Conservation (phyloP, 2,113 vertebrate genomes). For the Bubo scandiacus region DNA sequence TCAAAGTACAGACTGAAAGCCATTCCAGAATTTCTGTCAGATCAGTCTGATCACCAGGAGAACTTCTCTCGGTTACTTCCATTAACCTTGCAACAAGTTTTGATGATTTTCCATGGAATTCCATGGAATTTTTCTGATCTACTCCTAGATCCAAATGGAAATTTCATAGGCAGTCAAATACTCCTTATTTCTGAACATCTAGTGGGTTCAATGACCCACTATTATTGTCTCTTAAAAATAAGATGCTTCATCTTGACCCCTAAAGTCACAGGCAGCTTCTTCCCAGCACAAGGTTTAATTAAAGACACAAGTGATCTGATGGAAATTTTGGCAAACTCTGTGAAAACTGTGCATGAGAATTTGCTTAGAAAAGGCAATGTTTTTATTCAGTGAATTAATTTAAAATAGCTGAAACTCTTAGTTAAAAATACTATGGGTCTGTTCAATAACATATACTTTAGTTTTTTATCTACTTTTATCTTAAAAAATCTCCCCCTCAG, state of each 20-base stretch:
- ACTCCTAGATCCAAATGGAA: not conserved
- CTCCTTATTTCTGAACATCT: not conserved
- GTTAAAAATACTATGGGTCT: not conserved
- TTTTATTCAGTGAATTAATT: constrained; percentile 11
- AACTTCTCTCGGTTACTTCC: not conserved
- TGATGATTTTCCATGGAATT: not conserved
- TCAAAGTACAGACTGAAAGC: not conserved
- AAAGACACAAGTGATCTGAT: not conserved
- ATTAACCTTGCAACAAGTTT: not conserved
- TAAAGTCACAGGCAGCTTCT: not conserved
- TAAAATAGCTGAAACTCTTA: not conserved
- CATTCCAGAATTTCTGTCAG: not conserved
- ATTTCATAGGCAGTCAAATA: not conserved
- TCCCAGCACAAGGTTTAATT: constrained; percentile 6
- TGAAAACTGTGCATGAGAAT: not conserved
- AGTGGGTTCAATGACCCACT: not conserved
- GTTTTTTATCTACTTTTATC: not conserved
- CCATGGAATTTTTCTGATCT: not conserved
- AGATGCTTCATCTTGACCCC: not conserved
- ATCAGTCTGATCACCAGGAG: not conserved
- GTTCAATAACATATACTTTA: not conserved
- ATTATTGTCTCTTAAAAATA: not conserved
- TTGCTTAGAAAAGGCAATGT: not conserved
- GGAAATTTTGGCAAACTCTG: not conserved
- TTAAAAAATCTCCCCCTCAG: not conserved